Base-by-base conservation (phyloP, 2,888 invertebrate species). In the Stenotaenia linearis region DNA sequence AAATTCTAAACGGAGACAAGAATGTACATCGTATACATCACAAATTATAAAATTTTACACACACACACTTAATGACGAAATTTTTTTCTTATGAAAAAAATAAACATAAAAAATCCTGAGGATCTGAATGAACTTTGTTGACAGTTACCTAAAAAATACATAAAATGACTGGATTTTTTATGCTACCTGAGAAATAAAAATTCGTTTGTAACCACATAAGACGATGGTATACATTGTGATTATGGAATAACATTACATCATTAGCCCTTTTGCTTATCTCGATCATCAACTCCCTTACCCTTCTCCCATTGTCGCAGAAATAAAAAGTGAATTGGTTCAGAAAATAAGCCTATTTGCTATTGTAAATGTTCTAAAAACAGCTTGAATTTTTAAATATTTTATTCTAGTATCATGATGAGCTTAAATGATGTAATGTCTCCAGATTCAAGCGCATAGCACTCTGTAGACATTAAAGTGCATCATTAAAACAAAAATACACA, bases 11-110 rank as follows among this genome's bases (percentile, higher is more conserved):
- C 21, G 28, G 45, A 28, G 40, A 77, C 77, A 77, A 23, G 12
- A 15, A 78, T 78, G 78, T 78, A 78, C 78, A 78, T 78, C 78
- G 78, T 78, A 78, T 78, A 78, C 78, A 78, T 78, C 30, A 78
- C 61, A 56, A 32, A 78, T 61, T 23, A 78, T 78, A 50, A 77
- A 35, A 77, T 77, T 77, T 15, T 78, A 50, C 78, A 78, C 45
- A 23, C 28, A 77, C 45, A 32, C 30, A 37, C 69, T 45, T 12
- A 7, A 69, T 69, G 69, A 69, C 25, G 69, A 15, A 69, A 69
- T 28, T 69, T 69, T 69, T 25, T 69, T n/a, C 25, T 25, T 25
- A 12, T 10, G 9, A 23, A 69, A 69, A 75, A 32, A 30, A 75
- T 30, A 75, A 28, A 32, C 37, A 75, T 12, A 75, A 75, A 37